A percentile compares a stretch with the other conserved stretches of the same genome.
Conservation (phyloP, 2,113 vertebrate species). For the Chelonoidis abingdonii region DNA sequence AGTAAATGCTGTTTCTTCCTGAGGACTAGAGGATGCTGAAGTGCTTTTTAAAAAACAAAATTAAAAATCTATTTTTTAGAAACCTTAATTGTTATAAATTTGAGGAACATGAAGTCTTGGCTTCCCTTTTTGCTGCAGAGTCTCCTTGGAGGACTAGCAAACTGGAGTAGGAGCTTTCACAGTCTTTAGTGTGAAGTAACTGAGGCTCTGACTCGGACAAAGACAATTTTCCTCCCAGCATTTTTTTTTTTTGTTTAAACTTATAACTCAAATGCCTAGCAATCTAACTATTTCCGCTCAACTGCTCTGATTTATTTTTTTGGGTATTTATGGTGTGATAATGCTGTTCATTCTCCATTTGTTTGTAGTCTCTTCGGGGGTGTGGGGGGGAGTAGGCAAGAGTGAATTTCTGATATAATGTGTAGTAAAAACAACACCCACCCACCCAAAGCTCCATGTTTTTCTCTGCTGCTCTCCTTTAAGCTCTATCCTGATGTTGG, state of each 20-base stretch:
- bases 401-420: neutral
- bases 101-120: neutral
- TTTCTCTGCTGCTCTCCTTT: neutral
- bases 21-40: neutral
- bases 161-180: neutral
- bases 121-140: neutral
- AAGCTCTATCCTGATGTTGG: neutral
- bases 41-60: neutral
- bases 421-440: neutral
- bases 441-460: neutral
- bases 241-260: neutral
- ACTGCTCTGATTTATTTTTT: conserved; percentile 1
- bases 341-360: neutral
- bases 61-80: neutral
- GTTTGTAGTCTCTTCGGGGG: neutral
- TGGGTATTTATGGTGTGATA: neutral
- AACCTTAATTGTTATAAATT: neutral
- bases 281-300: neutral
- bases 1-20: neutral
- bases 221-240: neutral
- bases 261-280: neutral
- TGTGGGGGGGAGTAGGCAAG: neutral
- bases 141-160: neutral
- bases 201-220: neutral
- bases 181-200: neutral